Base-by-base conservation (phyloP, 2,797 vertebrate genomes). In the Melanotaenia boesemani region DNA sequence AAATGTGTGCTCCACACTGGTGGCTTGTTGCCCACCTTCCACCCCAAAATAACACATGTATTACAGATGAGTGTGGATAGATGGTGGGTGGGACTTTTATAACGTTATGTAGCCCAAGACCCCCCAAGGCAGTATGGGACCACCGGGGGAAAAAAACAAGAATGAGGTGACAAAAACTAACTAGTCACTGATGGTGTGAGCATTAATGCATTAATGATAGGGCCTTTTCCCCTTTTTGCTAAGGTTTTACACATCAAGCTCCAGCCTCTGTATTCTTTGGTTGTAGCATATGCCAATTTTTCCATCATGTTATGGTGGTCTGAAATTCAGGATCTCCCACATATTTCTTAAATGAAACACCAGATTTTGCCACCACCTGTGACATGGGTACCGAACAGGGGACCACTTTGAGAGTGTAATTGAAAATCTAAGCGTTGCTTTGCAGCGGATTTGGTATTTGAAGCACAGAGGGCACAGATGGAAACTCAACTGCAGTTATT, bases 401-500 rank as follows among this genome's bases (percentile, higher is more conserved):
- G 78, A 90, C 72, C 80, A 86, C 82, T 92, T 87, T 80, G 72
- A 77, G 74, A 84, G 79, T 71, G 76, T 87, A 89, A 91, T 81
- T 86, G 85, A 89, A 87, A 91, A 89, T 84, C 80, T 69, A 70
- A 74, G 59, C 37, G 79, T 75, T 77, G 70, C 60, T 81, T 81
- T 86, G 71, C 18, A 39, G 86, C 74, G 82, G 74, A 85, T 67
- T 80, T 50, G 84, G 74, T 83, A 79, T 88, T 86, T 85, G 82
- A 91, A 80, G 81, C 83, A 80, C 81, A 80, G 75, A 59, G 74
- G 78, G 82, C 63, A 80, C 76, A 72, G 67, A 87, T 79, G 84
- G 86, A 91, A 92, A 94, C 80, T 81, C 73, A 72, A 88, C 84
- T 88, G 84, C 88, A 82, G 87, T 90, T 88, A 87, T 91, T 92